Conservation (phyloP, 2,113 vertebrate species). For the Leuciscus idus region DNA sequence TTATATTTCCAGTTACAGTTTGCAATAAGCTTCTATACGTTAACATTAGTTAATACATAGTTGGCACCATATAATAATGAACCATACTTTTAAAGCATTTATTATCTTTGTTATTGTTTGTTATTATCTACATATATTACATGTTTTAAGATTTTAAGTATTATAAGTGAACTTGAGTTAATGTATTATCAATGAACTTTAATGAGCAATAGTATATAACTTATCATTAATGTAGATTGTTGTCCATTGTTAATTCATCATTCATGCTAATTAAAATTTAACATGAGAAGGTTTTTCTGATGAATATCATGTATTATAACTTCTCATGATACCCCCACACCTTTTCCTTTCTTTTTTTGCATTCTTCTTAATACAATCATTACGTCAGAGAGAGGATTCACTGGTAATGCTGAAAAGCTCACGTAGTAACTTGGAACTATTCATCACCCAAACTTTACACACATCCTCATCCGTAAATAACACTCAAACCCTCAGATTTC, state of each 20-base stretch:
- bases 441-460: not conserved
- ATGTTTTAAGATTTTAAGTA: not conserved
- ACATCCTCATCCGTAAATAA: constrained; percentile 4
- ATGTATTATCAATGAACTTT: not conserved
- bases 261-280: not conserved
- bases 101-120: too few relatives aligned
- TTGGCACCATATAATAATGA: not conserved
- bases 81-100: not conserved
- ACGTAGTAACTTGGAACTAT: not conserved
- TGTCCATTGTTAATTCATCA: not conserved
- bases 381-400: not conserved
- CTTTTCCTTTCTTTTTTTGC: not conserved
- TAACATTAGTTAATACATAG: not conserved
- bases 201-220: not conserved
- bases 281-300: not conserved
- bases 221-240: not conserved
- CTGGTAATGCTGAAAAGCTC: constrained; percentile 17
- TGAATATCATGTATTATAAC: not conserved
- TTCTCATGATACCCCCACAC: not conserved
- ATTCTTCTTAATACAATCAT: not conserved
- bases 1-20: not conserved
- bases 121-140: not conserved
- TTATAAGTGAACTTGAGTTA: not conserved
- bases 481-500: constrained; percentile 13
- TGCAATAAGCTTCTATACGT: not conserved